Percentiles rank a stretch among this genome's conserved stretches.
These are phyloP conservation scores for Drosophila robusta DNA, from an alignment of 2,888 invertebrate species.

Conservation along the genomic window DNA sequence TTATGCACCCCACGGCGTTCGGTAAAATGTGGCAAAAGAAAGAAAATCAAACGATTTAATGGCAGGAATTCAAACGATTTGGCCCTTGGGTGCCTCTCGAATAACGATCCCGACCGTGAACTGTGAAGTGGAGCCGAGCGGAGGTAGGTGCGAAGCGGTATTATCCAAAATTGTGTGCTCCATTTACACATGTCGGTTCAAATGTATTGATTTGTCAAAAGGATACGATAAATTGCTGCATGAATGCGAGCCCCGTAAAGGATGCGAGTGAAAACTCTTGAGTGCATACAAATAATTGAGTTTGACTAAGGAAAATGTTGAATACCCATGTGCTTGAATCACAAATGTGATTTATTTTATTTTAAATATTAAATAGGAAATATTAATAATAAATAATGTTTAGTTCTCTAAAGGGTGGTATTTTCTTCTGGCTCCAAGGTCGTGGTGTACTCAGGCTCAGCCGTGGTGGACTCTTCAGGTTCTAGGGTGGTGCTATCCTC, in stretches of 20 bases:
- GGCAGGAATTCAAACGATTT: constrained; percentile 74
- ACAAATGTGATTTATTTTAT: constrained; percentile 10
- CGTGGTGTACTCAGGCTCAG: background rate
- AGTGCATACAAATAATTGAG: constrained; percentile 50
- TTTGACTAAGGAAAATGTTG: constrained; percentile 2
- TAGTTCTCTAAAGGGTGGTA: constrained; percentile 10
- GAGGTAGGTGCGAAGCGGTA: background rate
- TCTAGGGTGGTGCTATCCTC: constrained; percentile 1
- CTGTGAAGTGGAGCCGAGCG: background rate
- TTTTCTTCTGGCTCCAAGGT: background rate
- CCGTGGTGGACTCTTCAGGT: background rate
- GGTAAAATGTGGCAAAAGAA: constrained; percentile 14
- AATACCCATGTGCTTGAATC: constrained; percentile 7
- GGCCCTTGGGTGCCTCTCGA: constrained; percentile 43
- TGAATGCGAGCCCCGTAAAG: constrained; percentile 30
- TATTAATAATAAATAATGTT: background rate
- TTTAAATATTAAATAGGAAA: constrained; percentile 10
- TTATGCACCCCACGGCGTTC: constrained; percentile 31
- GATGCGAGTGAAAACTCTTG: constrained; percentile 10
- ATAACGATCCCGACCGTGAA: constrained; percentile 15
- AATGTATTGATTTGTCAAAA: constrained; percentile 73
- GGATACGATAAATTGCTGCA: constrained; percentile 62
- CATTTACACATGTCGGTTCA: constrained; percentile 58
- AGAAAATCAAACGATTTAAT: constrained; percentile 74
- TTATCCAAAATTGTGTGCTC: constrained; percentile 44